These are phyloP conservation scores for Athetis lepigone DNA, from an alignment of 2,888 invertebrate species.

Conservation along the genomic window DNA sequence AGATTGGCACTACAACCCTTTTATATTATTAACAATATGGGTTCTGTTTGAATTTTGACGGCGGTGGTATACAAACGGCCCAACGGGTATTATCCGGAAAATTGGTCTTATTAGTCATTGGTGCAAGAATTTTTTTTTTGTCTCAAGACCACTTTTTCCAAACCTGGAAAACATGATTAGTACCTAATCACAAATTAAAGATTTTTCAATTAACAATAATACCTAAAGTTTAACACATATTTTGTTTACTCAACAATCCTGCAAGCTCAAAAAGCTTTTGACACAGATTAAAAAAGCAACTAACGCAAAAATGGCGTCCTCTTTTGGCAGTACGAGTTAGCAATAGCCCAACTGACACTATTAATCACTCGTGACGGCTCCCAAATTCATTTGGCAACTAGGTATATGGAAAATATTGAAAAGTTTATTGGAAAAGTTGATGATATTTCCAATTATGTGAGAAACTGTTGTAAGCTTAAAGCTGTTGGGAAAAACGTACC, in stretches of 20 bases:
- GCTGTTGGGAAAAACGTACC: neutral
- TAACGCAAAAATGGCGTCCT: constrained; percentile 31
- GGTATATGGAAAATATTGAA: constrained; percentile 49
- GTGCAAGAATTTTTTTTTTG: no score
- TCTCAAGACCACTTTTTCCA: no score
- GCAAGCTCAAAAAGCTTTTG: neutral
- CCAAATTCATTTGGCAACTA: constrained; percentile 61
- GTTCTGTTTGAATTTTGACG: no score
- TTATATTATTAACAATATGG: no score
- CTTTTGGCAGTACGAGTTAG: constrained; percentile 44
- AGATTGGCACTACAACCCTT: no score
- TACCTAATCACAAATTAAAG: no score
- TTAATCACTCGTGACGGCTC: constrained; percentile 51
- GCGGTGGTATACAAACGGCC: no score
- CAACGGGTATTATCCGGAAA: no score
- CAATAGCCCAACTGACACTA: constrained; percentile 53
- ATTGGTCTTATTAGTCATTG: no score
- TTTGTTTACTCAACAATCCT: neutral
- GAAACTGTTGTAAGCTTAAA: constrained; percentile 3
- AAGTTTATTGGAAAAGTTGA: constrained; percentile 55
- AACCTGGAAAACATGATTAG: no score
- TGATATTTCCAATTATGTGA: constrained; percentile 21
- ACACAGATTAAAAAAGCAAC: constrained; percentile 29
- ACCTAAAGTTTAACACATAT: no score
- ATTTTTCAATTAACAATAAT: neutral